phyloP scores from a whole-genome alignment of 2,888 invertebrate genomes.

The Campopleginae sp. region DNA sequence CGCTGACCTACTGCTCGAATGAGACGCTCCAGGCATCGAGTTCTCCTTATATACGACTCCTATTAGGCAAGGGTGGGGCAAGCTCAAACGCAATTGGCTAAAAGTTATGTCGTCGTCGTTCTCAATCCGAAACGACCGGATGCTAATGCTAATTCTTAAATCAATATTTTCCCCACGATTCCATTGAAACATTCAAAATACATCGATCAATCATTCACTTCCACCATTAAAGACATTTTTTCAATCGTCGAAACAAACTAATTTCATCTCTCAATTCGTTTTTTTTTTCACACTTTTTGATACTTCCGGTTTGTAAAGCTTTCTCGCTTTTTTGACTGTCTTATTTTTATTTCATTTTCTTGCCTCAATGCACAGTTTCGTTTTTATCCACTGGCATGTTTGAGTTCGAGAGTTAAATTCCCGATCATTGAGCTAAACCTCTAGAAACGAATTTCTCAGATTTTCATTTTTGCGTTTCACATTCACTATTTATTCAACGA shows the following conservation, averaged over 20 bases:
- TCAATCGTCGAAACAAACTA: background rate
- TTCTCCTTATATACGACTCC: background rate
- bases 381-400: background rate
- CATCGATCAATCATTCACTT: background rate
- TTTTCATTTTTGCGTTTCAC: background rate
- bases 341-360: background rate
- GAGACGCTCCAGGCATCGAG: background rate
- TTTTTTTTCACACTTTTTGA: background rate
- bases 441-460: slow-evolving; percentile 1
- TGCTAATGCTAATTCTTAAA: background rate
- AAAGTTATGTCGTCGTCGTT: background rate
- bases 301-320: background rate
- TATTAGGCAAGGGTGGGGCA: background rate
- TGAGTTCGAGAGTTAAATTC: background rate
- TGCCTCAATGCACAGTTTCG: background rate
- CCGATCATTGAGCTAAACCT: background rate
- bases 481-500: background rate
- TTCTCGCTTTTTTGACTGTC: background rate
- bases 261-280: background rate
- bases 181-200: background rate
- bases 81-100: background rate
- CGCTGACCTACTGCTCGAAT: slow-evolving; percentile 24
- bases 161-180: background rate
- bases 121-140: background rate
- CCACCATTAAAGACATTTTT: too few species aligned